Evolutionary conservation across 2,113 vertebrate genomes (phyloP).

Genomic region (Antechinus flavipes): DNA sequence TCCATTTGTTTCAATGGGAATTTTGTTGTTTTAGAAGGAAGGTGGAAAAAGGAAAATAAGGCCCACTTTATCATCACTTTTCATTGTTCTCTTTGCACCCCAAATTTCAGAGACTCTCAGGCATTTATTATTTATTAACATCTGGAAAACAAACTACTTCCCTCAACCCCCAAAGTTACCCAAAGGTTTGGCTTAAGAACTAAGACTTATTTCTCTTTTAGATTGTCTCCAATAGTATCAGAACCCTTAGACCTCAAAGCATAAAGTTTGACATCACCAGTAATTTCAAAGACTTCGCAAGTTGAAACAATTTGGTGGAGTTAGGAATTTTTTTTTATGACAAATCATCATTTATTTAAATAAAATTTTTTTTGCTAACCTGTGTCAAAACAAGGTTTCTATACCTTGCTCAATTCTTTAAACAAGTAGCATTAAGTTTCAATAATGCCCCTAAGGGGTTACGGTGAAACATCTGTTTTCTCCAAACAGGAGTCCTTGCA

Average conservation of each 20-base stretch:
- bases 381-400: slow-evolving; percentile 81
- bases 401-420: slow-evolving; percentile 76
- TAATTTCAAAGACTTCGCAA: slow-evolving; percentile 71
- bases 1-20: neutral
- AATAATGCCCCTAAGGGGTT: slow-evolving; percentile 76
- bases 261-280: slow-evolving; percentile 41
- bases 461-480: slow-evolving; percentile 82
- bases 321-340: slow-evolving; percentile 75
- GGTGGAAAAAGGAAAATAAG: neutral
- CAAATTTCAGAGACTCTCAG: neutral
- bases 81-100: neutral
- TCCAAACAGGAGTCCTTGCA: slow-evolving; percentile 78
- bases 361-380: slow-evolving; percentile 77
- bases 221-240: slow-evolving; percentile 32
- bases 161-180: neutral
- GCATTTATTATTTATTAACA: slow-evolving; percentile 17
- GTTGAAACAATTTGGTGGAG: slow-evolving; percentile 77
- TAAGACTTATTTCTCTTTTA: slow-evolving; percentile 42
- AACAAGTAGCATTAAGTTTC: slow-evolving; percentile 80
- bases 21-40: neutral
- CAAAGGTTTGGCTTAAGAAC: neutral
- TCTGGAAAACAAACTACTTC: slow-evolving; percentile 9
- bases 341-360: slow-evolving; percentile 78
- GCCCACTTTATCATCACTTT: slow-evolving; percentile 11
- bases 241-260: slow-evolving; percentile 43